A percentile compares a stretch with the other conserved stretches of the same genome.
Conservation (phyloP, 2,888 invertebrate genomes). For the Embidobia sp. region DNA sequence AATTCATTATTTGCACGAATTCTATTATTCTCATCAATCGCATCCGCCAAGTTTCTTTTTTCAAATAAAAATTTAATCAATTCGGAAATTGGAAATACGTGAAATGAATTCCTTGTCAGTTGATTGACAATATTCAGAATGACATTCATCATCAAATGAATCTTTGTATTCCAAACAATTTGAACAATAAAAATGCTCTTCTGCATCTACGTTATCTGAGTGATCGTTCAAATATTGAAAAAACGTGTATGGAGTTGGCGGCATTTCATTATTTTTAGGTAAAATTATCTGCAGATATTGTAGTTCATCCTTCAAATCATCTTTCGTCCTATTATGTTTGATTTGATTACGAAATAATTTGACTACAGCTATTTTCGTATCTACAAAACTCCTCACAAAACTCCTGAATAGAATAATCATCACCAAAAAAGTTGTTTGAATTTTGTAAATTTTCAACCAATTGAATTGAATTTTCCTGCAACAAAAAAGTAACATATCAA, state of each 20-base stretch:
- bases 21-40: neutral
- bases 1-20: neutral
- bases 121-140: neutral
- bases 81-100: constrained; percentile 9
- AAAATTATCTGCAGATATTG: constrained; percentile 10
- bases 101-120: neutral
- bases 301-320: constrained; percentile 19
- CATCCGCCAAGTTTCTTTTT: constrained; percentile 19
- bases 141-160: neutral
- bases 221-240: constrained; percentile 8
- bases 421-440: too few relatives aligned
- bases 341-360: constrained; percentile 3
- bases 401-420: too few relatives aligned
- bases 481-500: too few relatives aligned
- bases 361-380: constrained; percentile 9
- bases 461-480: too few relatives aligned
- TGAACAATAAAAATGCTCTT: neutral
- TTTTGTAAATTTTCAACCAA: too few relatives aligned
- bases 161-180: constrained; percentile 12
- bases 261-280: constrained; percentile 10
- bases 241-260: neutral
- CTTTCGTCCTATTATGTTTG: constrained; percentile 11
- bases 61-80: constrained; percentile 15
- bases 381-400: too few relatives aligned
- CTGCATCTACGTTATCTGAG: neutral